Conservation (phyloP, 2,797 vertebrate genomes). For the Malurus splendens region DNA sequence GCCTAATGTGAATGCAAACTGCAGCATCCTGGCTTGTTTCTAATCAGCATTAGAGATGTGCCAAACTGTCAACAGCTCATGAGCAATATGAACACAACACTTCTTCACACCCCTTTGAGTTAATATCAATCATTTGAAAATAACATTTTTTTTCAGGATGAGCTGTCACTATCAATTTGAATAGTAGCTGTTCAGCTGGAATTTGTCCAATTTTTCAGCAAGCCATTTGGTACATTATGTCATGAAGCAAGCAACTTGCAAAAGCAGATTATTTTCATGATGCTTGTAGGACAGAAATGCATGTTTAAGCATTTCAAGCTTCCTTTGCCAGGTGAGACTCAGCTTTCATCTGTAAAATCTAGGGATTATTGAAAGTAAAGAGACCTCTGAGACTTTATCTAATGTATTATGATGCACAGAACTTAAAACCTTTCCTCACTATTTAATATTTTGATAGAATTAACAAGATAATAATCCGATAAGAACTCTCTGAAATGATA, state of each 20-base stretch:
- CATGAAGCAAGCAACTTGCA: conserved; percentile 55
- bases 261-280: conserved; percentile 41
- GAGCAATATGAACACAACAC: conserved; percentile 45
- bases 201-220: conserved; percentile 66
- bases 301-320: neutral
- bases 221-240: conserved; percentile 65
- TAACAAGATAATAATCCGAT: neutral
- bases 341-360: neutral
- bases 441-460: neutral
- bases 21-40: conserved; percentile 55
- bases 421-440: neutral
- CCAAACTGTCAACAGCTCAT: conserved; percentile 64
- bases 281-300: conserved; percentile 4
- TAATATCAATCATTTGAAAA: conserved; percentile 74
- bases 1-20: conserved; percentile 58
- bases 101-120: conserved; percentile 73
- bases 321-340: neutral
- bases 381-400: neutral
- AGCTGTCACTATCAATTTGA: conserved; percentile 75
- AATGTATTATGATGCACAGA: neutral
- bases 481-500: neutral
- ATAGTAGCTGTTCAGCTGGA: conserved; percentile 65
- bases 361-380: neutral
- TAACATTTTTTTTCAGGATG: conserved; percentile 68
- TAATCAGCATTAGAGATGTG: conserved; percentile 70